These are phyloP conservation scores for Falco punctatus DNA, from an alignment of 2,113 vertebrate species.

Conservation along the genomic window DNA sequence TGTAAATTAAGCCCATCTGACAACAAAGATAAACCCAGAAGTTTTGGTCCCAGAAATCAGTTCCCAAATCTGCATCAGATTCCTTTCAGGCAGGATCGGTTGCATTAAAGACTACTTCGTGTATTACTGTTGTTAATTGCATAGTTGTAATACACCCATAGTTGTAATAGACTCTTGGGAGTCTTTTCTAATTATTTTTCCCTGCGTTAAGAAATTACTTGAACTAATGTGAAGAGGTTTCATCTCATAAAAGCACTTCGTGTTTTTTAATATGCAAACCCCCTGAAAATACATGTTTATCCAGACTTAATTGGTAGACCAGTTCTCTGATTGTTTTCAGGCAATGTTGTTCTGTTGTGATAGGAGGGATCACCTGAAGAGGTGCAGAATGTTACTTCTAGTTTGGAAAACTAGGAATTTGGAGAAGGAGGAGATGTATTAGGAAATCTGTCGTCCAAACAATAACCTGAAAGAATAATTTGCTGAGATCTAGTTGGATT, in stretches of 20 bases:
- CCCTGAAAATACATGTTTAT: not conserved
- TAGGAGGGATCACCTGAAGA: not conserved
- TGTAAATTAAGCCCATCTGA: not conserved
- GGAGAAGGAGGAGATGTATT: not conserved
- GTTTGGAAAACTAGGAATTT: not conserved
- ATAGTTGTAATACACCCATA: not conserved
- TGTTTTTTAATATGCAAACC: not conserved
- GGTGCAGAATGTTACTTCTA: not conserved
- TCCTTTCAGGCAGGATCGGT: not conserved
- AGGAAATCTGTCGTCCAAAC: not conserved
- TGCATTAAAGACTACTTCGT: not conserved
- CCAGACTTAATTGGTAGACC: not conserved
- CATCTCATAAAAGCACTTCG: not conserved
- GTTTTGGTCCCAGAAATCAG: not conserved
- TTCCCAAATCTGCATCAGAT: not conserved
- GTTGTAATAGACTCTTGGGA: not conserved
- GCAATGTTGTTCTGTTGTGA: not conserved
- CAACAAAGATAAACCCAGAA: not conserved
- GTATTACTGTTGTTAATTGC: not conserved
- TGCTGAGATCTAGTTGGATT: not conserved
- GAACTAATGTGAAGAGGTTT: not conserved
- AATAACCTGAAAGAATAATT: not conserved
- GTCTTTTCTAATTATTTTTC: not conserved
- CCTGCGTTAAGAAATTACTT: not conserved
- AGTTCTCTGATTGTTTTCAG: not conserved